Evolutionary conservation across 2,888 invertebrate genomes (phyloP).

Genomic region (Agriotes lineatus): DNA sequence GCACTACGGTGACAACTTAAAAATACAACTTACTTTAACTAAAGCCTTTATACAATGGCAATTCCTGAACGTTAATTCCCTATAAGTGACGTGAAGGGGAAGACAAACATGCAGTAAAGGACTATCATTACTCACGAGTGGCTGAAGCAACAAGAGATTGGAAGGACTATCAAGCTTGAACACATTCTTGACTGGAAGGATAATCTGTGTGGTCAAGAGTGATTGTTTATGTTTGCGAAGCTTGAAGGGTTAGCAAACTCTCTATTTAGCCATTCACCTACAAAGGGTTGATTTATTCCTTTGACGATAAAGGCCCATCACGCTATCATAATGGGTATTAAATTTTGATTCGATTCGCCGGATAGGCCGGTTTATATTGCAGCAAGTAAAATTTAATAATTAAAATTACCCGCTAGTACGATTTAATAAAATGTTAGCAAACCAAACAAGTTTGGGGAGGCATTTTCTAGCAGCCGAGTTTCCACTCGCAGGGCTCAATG

Average conservation of each 20-base stretch:
- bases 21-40: no score
- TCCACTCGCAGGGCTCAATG: background rate
- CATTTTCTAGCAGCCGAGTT: no score
- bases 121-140: slow-evolving; percentile 41
- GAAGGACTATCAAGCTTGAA: slow-evolving; percentile 48
- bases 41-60: background rate
- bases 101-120: slow-evolving; percentile 34
- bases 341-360: slow-evolving; percentile 8
- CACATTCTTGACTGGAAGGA: slow-evolving; percentile 51
- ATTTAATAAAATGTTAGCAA: no score
- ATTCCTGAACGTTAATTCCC: slow-evolving; percentile 8
- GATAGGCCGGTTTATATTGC: background rate
- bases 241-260: slow-evolving; percentile 48
- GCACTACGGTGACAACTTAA: no score
- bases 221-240: slow-evolving; percentile 50
- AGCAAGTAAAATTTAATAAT: no score
- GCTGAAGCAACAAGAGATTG: slow-evolving; percentile 47
- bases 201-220: slow-evolving; percentile 53
- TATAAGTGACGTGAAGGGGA: slow-evolving; percentile 26
- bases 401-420: no score
- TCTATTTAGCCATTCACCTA: slow-evolving; percentile 36
- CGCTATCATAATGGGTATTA: slow-evolving; percentile 28
- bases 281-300: slow-evolving; percentile 39
- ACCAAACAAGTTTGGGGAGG: no score
- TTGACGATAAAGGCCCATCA: slow-evolving; percentile 27